Evolutionary conservation across 2,888 invertebrate species (phyloP).

Genomic region (Zele albiditarsus): DNA sequence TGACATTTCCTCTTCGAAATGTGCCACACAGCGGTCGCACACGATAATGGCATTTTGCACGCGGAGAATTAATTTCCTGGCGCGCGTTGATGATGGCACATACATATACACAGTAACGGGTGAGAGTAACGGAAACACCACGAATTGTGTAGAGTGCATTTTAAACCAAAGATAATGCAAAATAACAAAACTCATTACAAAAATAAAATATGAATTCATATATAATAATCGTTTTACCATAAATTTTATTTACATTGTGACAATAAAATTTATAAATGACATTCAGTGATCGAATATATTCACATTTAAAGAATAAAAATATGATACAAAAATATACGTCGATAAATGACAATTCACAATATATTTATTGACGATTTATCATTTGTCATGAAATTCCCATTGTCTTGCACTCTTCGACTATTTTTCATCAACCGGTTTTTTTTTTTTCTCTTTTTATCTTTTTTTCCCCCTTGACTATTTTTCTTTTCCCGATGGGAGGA

Average conservation of each 20-base stretch:
- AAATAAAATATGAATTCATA: not conserved
- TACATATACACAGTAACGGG: not conserved
- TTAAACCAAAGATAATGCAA: not conserved
- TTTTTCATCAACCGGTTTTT: not conserved
- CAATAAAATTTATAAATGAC: not conserved
- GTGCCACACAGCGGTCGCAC: constrained; percentile 5
- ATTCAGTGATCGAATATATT: not conserved
- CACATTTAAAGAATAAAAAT: not conserved
- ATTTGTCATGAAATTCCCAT: not conserved
- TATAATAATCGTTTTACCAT: not conserved
- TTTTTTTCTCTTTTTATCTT: not conserved
- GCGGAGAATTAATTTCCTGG: constrained; percentile 40
- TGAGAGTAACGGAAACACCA: constrained; percentile 3
- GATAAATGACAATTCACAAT: not conserved
- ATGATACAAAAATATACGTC: not conserved
- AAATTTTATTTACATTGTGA: too few relatives aligned
- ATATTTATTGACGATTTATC: not conserved
- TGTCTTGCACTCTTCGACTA: not conserved
- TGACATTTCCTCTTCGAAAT: constrained; percentile 23
- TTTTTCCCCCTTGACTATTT: not conserved
- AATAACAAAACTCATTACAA: not conserved
- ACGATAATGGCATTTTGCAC: constrained; percentile 18
- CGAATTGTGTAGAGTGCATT: not conserved
- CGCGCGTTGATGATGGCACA: not conserved
- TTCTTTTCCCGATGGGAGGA: not conserved